Evolutionary conservation across 2,113 vertebrate species (phyloP).

Genomic region (Pseudopipra pipra): DNA sequence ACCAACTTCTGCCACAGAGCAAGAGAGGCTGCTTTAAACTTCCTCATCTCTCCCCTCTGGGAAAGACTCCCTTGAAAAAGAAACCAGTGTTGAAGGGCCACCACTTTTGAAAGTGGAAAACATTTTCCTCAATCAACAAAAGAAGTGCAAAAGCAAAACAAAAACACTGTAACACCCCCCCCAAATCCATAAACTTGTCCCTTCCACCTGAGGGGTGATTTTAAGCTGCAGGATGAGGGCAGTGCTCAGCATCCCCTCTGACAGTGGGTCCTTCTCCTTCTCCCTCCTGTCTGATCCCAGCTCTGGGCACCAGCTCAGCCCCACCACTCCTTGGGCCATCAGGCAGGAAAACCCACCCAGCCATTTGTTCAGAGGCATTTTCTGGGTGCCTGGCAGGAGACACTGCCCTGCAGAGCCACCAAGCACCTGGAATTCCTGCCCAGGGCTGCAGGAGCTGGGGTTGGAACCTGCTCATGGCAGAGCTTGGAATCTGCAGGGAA

Average conservation of each 20-base stretch:
- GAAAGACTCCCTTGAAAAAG: background rate
- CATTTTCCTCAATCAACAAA: background rate
- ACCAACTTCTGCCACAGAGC: background rate
- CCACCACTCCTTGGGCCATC: background rate
- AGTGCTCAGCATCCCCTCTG: background rate
- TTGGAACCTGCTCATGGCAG: background rate
- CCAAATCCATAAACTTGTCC: background rate
- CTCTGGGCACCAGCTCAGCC: background rate
- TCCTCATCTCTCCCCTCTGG: accelerated
- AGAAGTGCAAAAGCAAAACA: background rate
- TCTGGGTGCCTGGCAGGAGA: background rate
- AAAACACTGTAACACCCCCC: background rate
- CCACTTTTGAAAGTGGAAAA: background rate
- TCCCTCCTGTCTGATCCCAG: background rate
- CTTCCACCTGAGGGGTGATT: background rate
- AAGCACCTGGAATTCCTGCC: background rate
- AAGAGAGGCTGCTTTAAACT: background rate
- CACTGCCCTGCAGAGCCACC: background rate
- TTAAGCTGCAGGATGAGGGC: background rate
- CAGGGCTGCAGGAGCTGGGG: background rate
- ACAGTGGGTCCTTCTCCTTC: background rate
- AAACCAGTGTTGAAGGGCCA: background rate
- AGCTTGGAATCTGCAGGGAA: background rate
- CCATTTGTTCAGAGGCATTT: background rate
- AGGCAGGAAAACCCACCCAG: background rate